phyloP scores from a whole-genome alignment of 2,797 vertebrate species.

The Hyperoplus immaculatus region DNA sequence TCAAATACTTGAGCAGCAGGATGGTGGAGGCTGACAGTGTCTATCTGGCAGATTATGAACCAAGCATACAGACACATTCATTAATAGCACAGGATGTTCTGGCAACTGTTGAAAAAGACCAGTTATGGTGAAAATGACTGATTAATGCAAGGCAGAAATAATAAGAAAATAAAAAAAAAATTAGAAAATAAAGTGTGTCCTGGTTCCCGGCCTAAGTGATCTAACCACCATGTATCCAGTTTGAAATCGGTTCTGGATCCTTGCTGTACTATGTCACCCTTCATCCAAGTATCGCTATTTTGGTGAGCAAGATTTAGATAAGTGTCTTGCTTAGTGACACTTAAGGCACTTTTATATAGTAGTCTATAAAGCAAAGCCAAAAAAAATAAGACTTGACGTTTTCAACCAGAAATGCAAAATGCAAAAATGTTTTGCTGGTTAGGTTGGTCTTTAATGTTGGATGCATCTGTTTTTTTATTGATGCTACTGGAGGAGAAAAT shows the following conservation, averaged over 20 bases:
- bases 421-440: no score
- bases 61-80: neutral
- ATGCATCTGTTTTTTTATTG: no score
- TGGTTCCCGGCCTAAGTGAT: neutral
- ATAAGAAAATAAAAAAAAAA: neutral
- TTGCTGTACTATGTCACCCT: neutral
- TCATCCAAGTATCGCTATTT: neutral
- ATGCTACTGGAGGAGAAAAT: neutral
- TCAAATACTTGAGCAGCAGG: constrained; percentile 26
- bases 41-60: neutral
- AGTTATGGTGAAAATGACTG: neutral
- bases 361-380: neutral
- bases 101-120: neutral
- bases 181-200: neutral
- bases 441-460: neutral
- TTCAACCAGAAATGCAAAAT: neutral
- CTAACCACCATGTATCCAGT: neutral
- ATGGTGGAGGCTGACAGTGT: constrained; percentile 12
- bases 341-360: no score
- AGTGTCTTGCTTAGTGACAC: no score
- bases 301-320: neutral
- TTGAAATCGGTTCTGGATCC: neutral
- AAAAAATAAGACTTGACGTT: neutral
- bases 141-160: neutral
- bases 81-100: neutral